Evolutionary conservation across 2,888 invertebrate genomes (phyloP).

Genomic region (Aphrophora alni): DNA sequence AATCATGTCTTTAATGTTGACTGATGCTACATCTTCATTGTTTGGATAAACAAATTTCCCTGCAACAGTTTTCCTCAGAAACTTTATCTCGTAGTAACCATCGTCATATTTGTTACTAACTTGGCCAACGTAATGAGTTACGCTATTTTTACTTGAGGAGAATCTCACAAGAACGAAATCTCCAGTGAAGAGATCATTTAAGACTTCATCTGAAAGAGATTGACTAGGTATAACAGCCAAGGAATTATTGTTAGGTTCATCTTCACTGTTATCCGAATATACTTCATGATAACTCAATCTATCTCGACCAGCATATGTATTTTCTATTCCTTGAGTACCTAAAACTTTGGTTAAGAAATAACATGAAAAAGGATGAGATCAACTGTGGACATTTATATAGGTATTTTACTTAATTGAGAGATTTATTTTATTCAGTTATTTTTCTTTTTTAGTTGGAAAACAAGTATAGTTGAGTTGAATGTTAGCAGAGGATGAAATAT

Average conservation of each 20-base stretch:
- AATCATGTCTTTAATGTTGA: not conserved
- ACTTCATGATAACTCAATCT: not conserved
- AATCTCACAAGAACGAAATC: conserved; percentile 19
- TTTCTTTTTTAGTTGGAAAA: no score
- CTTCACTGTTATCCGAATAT: not conserved
- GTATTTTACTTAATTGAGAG: no score
- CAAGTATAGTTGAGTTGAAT: no score
- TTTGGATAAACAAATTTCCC: conserved; percentile 10
- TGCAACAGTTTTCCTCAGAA: conserved; percentile 14
- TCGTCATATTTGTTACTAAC: not conserved
- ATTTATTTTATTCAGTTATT: no score
- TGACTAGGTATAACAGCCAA: not conserved
- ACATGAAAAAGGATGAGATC: not conserved
- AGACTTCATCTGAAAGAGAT: not conserved
- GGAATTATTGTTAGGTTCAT: not conserved
- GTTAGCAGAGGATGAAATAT: no score
- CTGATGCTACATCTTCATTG: conserved; percentile 2
- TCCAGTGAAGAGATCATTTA: not conserved
- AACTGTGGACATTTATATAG: no score
- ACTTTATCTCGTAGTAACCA: conserved; percentile 9
- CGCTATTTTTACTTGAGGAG: not conserved
- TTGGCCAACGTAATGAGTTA: conserved; percentile 7
- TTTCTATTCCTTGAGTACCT: not conserved
- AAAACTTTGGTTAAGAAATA: conserved; percentile 11
- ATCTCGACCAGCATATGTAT: not conserved